Base-by-base conservation (phyloP, 2,888 invertebrate genomes). In the Colostygia pectinataria region DNA sequence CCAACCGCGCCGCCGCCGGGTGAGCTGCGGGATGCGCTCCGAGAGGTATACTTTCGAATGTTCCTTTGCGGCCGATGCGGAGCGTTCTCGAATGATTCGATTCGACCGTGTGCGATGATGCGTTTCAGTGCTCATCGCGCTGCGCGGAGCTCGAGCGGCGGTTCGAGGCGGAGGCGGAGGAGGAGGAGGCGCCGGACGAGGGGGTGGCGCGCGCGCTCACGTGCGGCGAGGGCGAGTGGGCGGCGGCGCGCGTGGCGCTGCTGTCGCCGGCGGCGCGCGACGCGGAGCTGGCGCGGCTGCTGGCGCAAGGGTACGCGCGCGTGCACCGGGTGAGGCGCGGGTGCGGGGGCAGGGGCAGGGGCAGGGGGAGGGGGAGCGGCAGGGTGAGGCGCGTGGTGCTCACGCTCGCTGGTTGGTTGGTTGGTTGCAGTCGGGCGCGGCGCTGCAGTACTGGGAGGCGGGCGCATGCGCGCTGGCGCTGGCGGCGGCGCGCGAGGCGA, bases 401-500 rank as follows among this genome's bases (percentile, higher is more conserved):
- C 3, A 4, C 10, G 6, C 12, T 4, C 12, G 18, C 4, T 18
- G 0, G 5, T 15, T n/a, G n/a, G n/a, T n/a, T n/a, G n/a, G n/a
- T n/a, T n/a, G n/a, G 43, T 24, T 10, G 31, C 37, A 44, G 54
- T 42, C 58, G 40, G 57, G 20, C 48, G 39, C 4, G 27, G 53
- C 45, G 42, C 38, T 20, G 55, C 74, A 77, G 53, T 78, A 71
- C 75, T 64, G 61, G 60, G 79, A 80, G 78, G 72, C 74, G 61
- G 36, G 44, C 43, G 79, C 77, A 39, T 63, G 65, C 57, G 77
- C 78, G 59, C 43, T 46, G 61, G 60, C 44, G 59, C 50, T 43
- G 57, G 52, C 38, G 68, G 62, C 23, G 13, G 9, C 10, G 23
- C 14, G 36, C 64, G 63, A 67, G 65, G 59, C 61, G 57, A 5